Evolutionary conservation across 53 echinoderm and acorn worm species (phyloP).

Genomic region (Echinarachnius parma): DNA sequence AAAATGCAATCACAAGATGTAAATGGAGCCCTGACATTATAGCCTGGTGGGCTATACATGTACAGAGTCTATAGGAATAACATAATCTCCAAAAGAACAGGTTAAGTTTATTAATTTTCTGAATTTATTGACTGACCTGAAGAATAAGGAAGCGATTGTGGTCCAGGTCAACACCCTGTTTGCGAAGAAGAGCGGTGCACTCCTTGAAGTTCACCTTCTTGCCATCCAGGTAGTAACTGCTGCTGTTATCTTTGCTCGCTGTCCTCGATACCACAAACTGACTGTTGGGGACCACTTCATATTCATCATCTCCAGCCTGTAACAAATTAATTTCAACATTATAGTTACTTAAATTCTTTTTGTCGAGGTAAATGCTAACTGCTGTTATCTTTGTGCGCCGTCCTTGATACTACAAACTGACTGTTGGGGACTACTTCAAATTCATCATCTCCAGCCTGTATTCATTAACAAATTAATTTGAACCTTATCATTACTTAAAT

Average conservation of each 20-base stretch:
- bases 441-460: conserved; percentile 79
- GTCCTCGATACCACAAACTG: conserved; percentile 83
- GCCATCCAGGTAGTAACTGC: conserved; percentile 84
- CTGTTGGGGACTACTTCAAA: conserved; percentile 78
- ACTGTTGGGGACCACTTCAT: conserved; percentile 74
- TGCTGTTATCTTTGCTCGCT: conserved; percentile 83
- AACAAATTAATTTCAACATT: too few species aligned
- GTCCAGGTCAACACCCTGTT: conserved; percentile 87
- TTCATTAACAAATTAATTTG: neutral
- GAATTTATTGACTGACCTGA: conserved; percentile 74
- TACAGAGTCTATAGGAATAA: too few species aligned
- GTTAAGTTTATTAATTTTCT: too few species aligned
- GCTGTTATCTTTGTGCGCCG: conserved; percentile 84
- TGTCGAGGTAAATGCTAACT: too few species aligned
- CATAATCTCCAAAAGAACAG: too few species aligned
- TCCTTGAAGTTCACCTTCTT: conserved; percentile 86
- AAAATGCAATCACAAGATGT: too few species aligned
- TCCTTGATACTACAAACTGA: conserved; percentile 81
- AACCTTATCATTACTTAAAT: neutral
- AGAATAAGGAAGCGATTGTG: conserved; percentile 96
- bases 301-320: conserved; percentile 83
- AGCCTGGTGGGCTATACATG: too few species aligned
- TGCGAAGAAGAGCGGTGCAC: conserved; percentile 69
- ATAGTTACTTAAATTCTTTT: too few species aligned
- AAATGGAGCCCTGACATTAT: too few species aligned